Evolutionary conservation across 64 coral and sea anemone genomes (phyloP), one percentile per base, ranked within the genome.

Genomic region (Pocillopora verrucosa): DNA sequence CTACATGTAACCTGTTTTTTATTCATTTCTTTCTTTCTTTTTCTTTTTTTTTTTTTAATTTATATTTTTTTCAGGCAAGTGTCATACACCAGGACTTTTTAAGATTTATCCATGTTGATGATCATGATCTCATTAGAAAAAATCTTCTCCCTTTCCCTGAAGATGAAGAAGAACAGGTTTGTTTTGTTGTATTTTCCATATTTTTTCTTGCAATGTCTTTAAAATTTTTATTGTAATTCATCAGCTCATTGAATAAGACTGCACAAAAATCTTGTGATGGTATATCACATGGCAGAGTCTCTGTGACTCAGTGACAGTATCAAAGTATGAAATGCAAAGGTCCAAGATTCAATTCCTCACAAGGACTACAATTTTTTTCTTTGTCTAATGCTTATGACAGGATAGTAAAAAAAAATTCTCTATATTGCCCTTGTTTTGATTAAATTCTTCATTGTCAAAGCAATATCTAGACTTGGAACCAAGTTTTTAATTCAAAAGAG

Each of bases 31-130:
- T 51, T 51, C 41, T 51, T 51, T 51, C 30, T 30, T 30, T 0
- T 30, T 30, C 30, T 30, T 30, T 30, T 30, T 30, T 30, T 30
- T 34, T 34, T 35, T 37, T 10, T 4, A 34, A 30, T 34, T 59
- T 76, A 51, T 79, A 73, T 88, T 0, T 62, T 34, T 79, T 94
- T 35, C 30, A 98, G 96, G 94, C 96, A 16, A 98, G 93, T 85
- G 96, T 95, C 15, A 98, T 98, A 70, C 96, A 98, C 79, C 96
- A 98, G 88, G 96, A 98, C 73, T 98, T 98, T 41, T 65, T 98
- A 64, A 80, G 96, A 72, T 98, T 98, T 59, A 94, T 98, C 74
- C 96, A 98, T 86, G 93, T 93, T 36, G 96, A 98, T 93, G 96
- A 98, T 58, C 96, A 98, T 57, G 90, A 98, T 7, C 76, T 95